A percentile compares a stretch with the other conserved stretches of the same genome.
phyloP scores from a whole-genome alignment of 2,888 invertebrate species.

The Malthinus seriepunctatus region DNA sequence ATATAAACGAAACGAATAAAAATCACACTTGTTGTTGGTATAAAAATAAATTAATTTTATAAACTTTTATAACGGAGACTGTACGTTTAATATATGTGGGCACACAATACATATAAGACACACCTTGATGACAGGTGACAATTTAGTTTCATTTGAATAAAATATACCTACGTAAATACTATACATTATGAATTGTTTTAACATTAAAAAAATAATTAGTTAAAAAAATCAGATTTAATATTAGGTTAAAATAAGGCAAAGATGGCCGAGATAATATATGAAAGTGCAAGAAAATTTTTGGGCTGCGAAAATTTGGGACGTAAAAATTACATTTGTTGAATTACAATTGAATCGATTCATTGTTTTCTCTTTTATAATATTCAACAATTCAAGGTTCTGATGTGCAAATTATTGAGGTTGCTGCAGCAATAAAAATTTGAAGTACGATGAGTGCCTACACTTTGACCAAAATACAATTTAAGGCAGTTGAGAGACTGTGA shows the following conservation, averaged over 20 bases:
- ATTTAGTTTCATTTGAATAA: conserved; percentile 35
- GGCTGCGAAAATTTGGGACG: not conserved
- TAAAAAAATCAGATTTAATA: too few species aligned
- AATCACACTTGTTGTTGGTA: conserved; percentile 6
- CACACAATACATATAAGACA: conserved; percentile 36
- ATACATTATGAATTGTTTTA: too few species aligned
- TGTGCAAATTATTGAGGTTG: too few species aligned
- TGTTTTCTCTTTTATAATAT: conserved; percentile 18
- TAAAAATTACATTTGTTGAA: conserved; percentile 19
- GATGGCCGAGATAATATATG: too few species aligned
- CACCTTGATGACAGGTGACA: conserved; percentile 41
- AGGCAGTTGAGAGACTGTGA: too few species aligned
- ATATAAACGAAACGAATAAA: conserved; percentile 11
- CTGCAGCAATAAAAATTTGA: too few species aligned
- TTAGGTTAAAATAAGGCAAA: too few species aligned
- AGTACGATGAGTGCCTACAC: too few species aligned
- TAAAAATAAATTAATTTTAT: conserved; percentile 17
- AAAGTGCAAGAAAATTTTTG: too few species aligned
- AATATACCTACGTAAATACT: conserved; percentile 31
- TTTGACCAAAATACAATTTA: too few species aligned
- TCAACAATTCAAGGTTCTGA: too few species aligned
- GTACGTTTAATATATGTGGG: conserved; percentile 32
- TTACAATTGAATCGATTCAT: conserved; percentile 21
- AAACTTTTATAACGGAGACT: conserved; percentile 24
- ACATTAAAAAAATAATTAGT: too few species aligned